A percentile compares a stretch with the other conserved stretches of the same genome.
phyloP scores from a whole-genome alignment of 2,797 vertebrate genomes.

The Cichlasoma orientale region DNA sequence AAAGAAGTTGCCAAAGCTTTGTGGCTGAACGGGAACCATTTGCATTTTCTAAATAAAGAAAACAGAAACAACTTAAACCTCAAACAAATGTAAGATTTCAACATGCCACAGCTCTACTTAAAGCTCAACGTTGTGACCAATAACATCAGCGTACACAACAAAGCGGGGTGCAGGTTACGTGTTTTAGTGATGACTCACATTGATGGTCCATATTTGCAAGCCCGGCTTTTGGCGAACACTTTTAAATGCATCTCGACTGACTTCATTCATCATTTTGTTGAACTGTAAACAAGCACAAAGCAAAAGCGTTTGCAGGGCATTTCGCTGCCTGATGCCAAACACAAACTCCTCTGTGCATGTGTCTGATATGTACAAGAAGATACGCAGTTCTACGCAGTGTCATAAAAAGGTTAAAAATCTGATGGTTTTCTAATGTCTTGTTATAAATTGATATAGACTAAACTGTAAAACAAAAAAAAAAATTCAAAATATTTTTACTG shows the following conservation, averaged over 20 bases:
- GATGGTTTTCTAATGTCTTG: neutral
- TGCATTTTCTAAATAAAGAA: conserved; percentile 84
- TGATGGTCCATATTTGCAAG: conserved; percentile 93
- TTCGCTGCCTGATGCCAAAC: neutral
- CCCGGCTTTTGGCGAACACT: conserved; percentile 81
- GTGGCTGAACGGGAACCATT: conserved; percentile 85
- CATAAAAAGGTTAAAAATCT: neutral
- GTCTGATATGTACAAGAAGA: too few species aligned
- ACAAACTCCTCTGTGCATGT: too few species aligned
- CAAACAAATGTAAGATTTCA: conserved; percentile 5
- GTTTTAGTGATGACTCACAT: conserved; percentile 77
- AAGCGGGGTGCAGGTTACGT: neutral
- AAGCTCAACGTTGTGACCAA: neutral
- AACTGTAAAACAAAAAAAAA: neutral
- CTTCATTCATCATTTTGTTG: conserved; percentile 85
- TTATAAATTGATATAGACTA: neutral
- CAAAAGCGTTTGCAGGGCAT: neutral
- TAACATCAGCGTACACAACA: neutral
- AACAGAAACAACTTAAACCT: neutral
- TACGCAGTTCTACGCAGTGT: neutral
- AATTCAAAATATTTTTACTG: neutral
- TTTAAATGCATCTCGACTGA: conserved; percentile 60
- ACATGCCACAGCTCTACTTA: neutral
- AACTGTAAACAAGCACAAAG: conserved; percentile 49
- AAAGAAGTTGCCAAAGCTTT: conserved; percentile 89